A percentile compares a stretch with the other conserved stretches of the same genome.
phyloP scores from a whole-genome alignment of 2,113 vertebrate species.

The Hoplias malabaricus region DNA sequence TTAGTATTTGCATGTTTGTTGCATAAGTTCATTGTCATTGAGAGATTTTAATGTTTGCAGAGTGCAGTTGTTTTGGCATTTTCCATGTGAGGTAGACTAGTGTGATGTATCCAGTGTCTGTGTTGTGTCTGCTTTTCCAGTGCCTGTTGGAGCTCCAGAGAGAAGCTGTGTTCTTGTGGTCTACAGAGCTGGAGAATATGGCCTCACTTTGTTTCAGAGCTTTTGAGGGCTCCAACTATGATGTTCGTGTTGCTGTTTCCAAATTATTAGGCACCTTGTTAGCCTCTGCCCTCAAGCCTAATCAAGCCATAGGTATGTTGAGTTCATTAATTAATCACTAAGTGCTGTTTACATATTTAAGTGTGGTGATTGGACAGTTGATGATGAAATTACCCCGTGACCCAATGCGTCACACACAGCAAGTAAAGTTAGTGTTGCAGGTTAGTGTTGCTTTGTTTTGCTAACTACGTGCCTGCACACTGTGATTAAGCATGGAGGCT shows the following conservation, averaged over 20 bases:
- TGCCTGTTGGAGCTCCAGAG: constrained; percentile 92
- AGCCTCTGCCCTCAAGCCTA: constrained; percentile 79
- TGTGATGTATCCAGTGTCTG: not conserved
- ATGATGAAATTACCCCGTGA: too few species aligned
- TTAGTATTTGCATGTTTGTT: not conserved
- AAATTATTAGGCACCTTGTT: constrained; percentile 86
- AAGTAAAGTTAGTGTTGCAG: too few species aligned
- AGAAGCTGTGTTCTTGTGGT: constrained; percentile 90
- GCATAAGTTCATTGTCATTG: not conserved
- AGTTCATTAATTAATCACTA: not conserved
- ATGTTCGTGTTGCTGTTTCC: constrained; percentile 84
- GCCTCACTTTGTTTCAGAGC: constrained; percentile 90
- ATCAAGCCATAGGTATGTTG: constrained; percentile 74
- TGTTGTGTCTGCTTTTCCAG: constrained; percentile 61
- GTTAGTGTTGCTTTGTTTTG: too few species aligned
- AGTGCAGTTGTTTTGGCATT: not conserved
- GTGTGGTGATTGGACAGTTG: too few species aligned
- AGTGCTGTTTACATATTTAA: too few species aligned
- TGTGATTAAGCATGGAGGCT: too few species aligned
- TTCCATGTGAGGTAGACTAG: not conserved
- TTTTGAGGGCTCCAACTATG: constrained; percentile 89
- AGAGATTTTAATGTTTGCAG: not conserved
- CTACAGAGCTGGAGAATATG: constrained; percentile 87
- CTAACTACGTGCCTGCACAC: too few species aligned
- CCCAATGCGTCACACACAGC: too few species aligned